phyloP scores from a whole-genome alignment of 2,888 invertebrate species.

The Oscheius onirici region DNA sequence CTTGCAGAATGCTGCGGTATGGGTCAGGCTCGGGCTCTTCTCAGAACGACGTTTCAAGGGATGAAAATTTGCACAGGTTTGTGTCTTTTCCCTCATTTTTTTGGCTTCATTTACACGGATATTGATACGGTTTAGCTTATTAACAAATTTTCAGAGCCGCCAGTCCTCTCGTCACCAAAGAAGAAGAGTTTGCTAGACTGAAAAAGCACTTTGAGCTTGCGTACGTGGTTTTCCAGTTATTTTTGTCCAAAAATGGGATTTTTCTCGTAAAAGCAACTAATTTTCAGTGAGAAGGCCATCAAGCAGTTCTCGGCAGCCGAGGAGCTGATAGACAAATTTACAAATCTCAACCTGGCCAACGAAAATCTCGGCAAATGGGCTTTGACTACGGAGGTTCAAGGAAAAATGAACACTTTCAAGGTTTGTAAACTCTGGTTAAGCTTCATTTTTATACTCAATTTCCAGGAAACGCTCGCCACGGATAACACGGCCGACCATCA shows the following conservation, averaged over 20 bases:
- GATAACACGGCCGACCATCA: not conserved
- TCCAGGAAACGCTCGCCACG: not conserved
- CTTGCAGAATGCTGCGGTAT: too few relatives aligned
- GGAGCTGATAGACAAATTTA: slow-evolving; percentile 14
- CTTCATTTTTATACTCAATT: not conserved
- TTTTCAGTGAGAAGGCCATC: slow-evolving; percentile 6
- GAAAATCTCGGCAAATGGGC: slow-evolving; percentile 11
- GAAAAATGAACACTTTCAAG: slow-evolving; percentile 14
- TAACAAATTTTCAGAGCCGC: not conserved
- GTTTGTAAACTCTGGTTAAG: not conserved
- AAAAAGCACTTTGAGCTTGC: not conserved
- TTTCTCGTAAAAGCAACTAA: too few relatives aligned
- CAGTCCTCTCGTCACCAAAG: slow-evolving; percentile 2
- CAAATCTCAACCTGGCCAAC: not conserved
- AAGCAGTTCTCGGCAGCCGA: not conserved
- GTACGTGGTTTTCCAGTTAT: not conserved
- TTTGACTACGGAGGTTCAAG: slow-evolving; percentile 16
- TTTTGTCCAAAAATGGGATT: not conserved
- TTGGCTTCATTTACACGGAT: not conserved
- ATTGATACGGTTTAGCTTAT: too few relatives aligned
- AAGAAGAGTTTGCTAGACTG: not conserved
- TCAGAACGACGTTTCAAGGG: not conserved
- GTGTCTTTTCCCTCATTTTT: not conserved
- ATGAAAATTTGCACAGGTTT: not conserved
- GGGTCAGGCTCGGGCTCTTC: not conserved